A percentile compares a stretch with the other conserved stretches of the same genome.
Conservation (phyloP, 2,797 vertebrate genomes). For the Sebastes oblongus region DNA sequence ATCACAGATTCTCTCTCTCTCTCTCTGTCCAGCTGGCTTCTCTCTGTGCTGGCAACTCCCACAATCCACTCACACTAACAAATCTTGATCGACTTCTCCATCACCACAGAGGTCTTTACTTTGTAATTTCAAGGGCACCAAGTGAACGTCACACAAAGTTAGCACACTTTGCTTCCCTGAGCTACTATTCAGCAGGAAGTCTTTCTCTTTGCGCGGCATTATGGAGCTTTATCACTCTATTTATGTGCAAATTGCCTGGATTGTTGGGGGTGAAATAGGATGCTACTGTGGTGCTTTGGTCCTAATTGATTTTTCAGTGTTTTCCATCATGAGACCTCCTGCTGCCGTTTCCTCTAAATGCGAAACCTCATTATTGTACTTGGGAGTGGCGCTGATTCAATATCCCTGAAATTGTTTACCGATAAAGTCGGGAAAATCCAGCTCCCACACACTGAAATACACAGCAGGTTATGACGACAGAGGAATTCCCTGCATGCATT, state of each 20-base stretch:
- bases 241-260: conserved; percentile 51
- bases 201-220: conserved; percentile 4
- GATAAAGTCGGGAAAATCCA: conserved; percentile 8
- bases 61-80: not conserved
- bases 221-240: conserved; percentile 19
- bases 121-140: conserved; percentile 11
- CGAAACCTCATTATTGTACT: conserved; percentile 51
- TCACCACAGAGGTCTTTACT: not conserved
- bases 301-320: conserved; percentile 52
- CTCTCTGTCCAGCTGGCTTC: not conserved
- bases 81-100: conserved; percentile 2
- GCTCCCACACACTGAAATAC: not conserved
- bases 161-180: not conserved
- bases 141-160: conserved; percentile 3
- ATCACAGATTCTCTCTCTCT: not conserved
- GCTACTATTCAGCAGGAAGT: not conserved
- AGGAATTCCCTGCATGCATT: not conserved
- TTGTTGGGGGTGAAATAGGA: conserved; percentile 40
- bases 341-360: conserved; percentile 24
- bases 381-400: conserved; percentile 14
- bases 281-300: not conserved
- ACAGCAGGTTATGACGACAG: not conserved
- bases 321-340: conserved; percentile 35
- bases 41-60: not conserved
- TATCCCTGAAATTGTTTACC: not conserved